phyloP scores from a whole-genome alignment of 2,888 invertebrate genomes.

The Loripinus fragilis region DNA sequence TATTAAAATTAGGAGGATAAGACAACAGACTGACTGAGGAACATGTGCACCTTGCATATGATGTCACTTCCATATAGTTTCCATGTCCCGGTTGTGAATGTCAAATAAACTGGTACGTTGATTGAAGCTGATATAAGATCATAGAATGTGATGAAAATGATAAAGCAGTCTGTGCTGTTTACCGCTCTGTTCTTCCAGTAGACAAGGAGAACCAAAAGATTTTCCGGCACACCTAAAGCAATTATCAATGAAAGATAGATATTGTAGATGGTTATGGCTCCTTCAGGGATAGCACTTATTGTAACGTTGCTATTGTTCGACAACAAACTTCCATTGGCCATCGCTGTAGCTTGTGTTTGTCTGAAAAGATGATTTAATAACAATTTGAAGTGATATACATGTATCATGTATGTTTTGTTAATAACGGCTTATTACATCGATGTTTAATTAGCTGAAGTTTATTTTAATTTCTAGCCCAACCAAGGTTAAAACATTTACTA shows the following conservation, averaged over 20 bases:
- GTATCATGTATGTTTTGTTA: no score
- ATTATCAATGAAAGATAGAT: conserved; percentile 34
- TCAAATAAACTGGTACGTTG: conserved; percentile 53
- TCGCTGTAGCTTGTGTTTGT: background rate
- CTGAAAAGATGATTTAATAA: no score
- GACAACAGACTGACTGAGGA: conserved; percentile 43
- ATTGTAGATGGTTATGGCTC: conserved; percentile 31
- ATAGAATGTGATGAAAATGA: conserved; percentile 41
- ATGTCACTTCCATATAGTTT: conserved; percentile 35
- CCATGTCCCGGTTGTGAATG: conserved; percentile 46
- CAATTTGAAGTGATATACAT: no score
- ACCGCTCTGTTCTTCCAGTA: conserved; percentile 29
- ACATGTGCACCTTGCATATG: conserved; percentile 51
- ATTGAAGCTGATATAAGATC: conserved; percentile 43
- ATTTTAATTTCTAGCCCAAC: no score
- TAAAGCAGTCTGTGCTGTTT: conserved; percentile 54
- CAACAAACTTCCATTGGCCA: background rate
- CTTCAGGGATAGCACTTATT: background rate
- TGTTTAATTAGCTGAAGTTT: no score
- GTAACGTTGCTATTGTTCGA: background rate
- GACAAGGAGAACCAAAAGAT: conserved; percentile 43
- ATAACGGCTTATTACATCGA: no score
- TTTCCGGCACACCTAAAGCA: conserved; percentile 35
- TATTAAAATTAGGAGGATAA: conserved; percentile 44
- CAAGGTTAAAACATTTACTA: no score